Evolutionary conservation across 2,113 vertebrate genomes (phyloP).

Genomic region (Caloenas nicobarica): DNA sequence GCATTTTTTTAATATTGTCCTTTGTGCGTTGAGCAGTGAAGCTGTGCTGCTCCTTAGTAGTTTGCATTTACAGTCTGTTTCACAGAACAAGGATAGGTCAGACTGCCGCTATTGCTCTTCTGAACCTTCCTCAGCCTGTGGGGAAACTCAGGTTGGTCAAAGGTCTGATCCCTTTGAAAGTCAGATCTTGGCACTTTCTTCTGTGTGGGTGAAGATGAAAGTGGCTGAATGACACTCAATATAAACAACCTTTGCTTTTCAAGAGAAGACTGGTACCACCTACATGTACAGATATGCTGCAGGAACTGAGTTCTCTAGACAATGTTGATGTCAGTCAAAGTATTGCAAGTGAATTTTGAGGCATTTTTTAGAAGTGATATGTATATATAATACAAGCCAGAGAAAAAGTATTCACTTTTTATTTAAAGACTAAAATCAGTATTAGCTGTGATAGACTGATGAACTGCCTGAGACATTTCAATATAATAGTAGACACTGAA

Average conservation of each 20-base stretch:
- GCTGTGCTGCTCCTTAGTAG: background rate
- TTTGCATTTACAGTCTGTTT: background rate
- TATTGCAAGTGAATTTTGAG: background rate
- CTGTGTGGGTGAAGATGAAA: background rate
- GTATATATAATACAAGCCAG: constrained; percentile 41
- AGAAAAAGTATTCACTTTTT: constrained; percentile 42
- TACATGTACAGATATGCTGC: background rate
- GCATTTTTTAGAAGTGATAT: constrained; percentile 58
- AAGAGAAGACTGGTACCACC: background rate
- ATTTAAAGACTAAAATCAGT: background rate
- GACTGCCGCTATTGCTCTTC: background rate
- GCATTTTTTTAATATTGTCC: background rate
- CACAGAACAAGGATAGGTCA: background rate
- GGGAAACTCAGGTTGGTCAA: background rate
- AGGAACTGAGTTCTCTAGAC: background rate
- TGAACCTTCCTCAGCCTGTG: background rate
- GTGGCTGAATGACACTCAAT: background rate
- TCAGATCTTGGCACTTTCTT: background rate
- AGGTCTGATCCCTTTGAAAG: constrained; percentile 10
- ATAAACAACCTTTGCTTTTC: background rate
- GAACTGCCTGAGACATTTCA: constrained; percentile 53
- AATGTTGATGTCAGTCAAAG: background rate
- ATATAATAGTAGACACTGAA: constrained; percentile 40
- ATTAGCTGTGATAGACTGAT: constrained; percentile 57
- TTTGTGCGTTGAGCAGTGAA: background rate